Percentiles rank a stretch among this genome's conserved stretches.
Conservation (phyloP, 2,113 vertebrate genomes). For the Octodon degus region DNA sequence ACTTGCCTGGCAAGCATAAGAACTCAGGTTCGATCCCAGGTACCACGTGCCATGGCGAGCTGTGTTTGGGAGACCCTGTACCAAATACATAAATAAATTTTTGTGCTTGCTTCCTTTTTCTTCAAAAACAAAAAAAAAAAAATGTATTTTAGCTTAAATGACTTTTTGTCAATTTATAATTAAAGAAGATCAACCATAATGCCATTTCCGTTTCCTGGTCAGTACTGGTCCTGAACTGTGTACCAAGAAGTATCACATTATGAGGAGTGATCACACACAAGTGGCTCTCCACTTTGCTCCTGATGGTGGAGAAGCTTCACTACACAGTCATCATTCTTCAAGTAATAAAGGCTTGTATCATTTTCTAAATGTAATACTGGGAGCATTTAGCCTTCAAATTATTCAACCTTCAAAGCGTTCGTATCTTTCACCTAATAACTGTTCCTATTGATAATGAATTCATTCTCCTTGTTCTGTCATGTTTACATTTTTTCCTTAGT, state of each 20-base stretch:
- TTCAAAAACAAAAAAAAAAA: not conserved
- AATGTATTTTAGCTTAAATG: not conserved
- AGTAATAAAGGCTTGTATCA: not conserved
- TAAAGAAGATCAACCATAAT: constrained; percentile 14
- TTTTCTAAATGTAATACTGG: constrained; percentile 21
- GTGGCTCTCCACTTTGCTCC: not conserved
- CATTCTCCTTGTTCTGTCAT: constrained; percentile 16
- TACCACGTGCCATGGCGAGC: no score
- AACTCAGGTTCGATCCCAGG: no score
- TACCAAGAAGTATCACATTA: not conserved
- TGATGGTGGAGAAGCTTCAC: not conserved
- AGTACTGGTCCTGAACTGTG: not conserved
- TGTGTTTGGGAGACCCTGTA: no score
- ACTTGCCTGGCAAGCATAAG: no score
- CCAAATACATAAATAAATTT: no score
- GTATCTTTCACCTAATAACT: not conserved
- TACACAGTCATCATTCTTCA: constrained; percentile 53
- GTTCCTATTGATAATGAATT: not conserved
- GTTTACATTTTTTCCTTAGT: constrained; percentile 43
- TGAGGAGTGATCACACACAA: not conserved
- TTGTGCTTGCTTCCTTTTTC: no score
- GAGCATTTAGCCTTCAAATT: constrained; percentile 9
- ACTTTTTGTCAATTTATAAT: not conserved
- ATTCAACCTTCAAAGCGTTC: not conserved
- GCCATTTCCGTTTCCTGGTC: not conserved